These are phyloP conservation scores for Actinia equina DNA, from an alignment of 64 coral and sea anemone species.

Conservation along the genomic window DNA sequence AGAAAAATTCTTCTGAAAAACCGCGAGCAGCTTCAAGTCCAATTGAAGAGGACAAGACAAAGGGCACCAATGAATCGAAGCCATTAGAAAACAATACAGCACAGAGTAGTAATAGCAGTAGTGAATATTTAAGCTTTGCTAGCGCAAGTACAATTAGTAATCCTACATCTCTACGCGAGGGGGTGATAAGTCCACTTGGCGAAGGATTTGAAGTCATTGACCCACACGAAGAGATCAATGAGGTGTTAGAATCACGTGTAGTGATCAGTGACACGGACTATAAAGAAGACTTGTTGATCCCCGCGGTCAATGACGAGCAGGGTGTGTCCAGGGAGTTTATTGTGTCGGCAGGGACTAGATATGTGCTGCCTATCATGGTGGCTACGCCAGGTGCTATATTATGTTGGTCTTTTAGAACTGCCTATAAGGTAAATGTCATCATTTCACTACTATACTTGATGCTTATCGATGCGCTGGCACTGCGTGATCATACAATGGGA, in stretches of 20 bases:
- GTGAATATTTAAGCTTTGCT: not conserved
- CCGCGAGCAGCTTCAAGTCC: not conserved
- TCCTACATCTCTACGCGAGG: not conserved
- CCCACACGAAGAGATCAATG: slow-evolving; percentile 10
- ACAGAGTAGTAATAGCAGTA: not conserved
- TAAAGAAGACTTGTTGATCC: slow-evolving; percentile 43
- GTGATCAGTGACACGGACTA: slow-evolving; percentile 26
- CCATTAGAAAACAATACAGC: not conserved
- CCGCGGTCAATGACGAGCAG: slow-evolving; percentile 43
- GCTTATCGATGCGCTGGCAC: too few relatives aligned
- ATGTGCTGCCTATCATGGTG: slow-evolving; percentile 43
- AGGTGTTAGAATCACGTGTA: slow-evolving; percentile 25
- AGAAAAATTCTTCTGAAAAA: not conserved
- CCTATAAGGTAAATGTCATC: slow-evolving; percentile 34
- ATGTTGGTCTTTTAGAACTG: slow-evolving; percentile 55
- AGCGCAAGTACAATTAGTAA: not conserved
- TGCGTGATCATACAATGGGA: too few relatives aligned
- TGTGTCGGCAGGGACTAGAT: slow-evolving; percentile 27
- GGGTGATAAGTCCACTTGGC: not conserved
- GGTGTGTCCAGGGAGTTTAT: slow-evolving; percentile 32
- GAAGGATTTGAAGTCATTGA: slow-evolving; percentile 46
- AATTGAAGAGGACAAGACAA: not conserved
- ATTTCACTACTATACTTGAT: not conserved
- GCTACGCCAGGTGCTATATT: slow-evolving; percentile 32
- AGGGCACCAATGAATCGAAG: not conserved